Conservation (phyloP, 1,140 invertebrate species). For the Pseudobourletiella spinata region DNA sequence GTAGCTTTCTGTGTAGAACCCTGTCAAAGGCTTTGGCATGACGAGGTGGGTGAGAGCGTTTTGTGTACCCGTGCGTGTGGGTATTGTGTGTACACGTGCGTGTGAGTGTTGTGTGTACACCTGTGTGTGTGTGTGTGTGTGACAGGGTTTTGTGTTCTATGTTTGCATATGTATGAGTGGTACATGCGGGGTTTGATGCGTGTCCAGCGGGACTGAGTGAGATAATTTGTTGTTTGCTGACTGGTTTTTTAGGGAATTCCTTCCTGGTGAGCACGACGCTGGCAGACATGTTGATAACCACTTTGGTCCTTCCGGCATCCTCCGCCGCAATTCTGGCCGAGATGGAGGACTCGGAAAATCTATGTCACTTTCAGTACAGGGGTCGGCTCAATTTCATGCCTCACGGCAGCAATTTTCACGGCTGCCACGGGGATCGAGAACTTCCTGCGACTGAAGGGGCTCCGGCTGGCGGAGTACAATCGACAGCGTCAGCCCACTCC, state of each 20-base stretch:
- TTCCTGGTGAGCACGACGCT: constrained; percentile 68
- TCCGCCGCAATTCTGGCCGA: constrained; percentile 44
- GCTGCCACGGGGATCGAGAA: constrained; percentile 30
- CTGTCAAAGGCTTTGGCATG: too few relatives aligned
- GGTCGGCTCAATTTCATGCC: constrained; percentile 26
- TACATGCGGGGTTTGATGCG: too few relatives aligned
- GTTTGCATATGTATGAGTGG: too few relatives aligned
- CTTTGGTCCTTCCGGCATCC: constrained; percentile 59
- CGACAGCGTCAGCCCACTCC: constrained; percentile 8
- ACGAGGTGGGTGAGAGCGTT: too few relatives aligned
- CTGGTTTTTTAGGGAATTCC: constrained; percentile 57
- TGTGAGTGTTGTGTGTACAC: too few relatives aligned
- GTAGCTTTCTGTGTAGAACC: too few relatives aligned
- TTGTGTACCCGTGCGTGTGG: too few relatives aligned
- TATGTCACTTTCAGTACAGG: constrained; percentile 34
- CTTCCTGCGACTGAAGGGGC: constrained; percentile 28
- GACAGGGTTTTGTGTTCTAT: too few relatives aligned
- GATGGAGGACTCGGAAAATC: constrained; percentile 31
- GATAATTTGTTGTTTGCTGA: too few relatives aligned
- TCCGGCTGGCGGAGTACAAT: constrained; percentile 21
- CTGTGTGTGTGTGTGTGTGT: too few relatives aligned
- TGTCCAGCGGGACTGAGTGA: too few relatives aligned
- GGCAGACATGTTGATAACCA: constrained; percentile 62
- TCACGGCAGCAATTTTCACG: constrained; percentile 34
- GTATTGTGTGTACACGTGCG: too few relatives aligned